Evolutionary conservation across 2,888 invertebrate genomes (phyloP), one percentile per base, ranked within the genome.

Genomic region (Polyploca ridens): DNA sequence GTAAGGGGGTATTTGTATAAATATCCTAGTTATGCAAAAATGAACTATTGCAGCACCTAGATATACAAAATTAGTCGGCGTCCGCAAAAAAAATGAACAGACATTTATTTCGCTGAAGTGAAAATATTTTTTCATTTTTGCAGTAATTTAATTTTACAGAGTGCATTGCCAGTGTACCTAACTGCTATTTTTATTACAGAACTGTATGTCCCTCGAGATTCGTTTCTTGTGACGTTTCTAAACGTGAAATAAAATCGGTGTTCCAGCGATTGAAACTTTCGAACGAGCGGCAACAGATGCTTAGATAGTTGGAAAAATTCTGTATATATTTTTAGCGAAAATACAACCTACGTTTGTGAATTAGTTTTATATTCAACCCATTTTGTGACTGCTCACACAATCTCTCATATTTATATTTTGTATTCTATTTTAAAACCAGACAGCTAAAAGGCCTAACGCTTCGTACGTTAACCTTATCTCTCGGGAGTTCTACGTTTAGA

Each of bases 241-340:
- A 77, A 76, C 71, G 65, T 76, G 71, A 73, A 79, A 78, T 74
- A 69, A 76, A 81, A 78, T 73, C 66, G 67, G 63, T 64, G 64
- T 78, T 73, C 75, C 74, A 72, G 73, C 72, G 69, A 74, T 74
- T 70, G 66, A 69, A 74, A 74, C 66, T 70, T 63, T 73, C 59
- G 63, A 69, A 62, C 71, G 66, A 70, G 54, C 4, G 75, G 75
- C 72, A 72, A 67, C 82, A 81, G 76, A 78, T 79, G 81, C 63
- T 66, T 63, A 74, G 69, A 72, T 69, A 69, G 75, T 78, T 75
- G 46, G 71, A 69, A 77, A 76, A 73, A 71, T 65, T 61, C 19
- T 44, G 5, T 61, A 64, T 57, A 61, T 57, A 61, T 60, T 60
- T 8, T 59, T 4, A 38, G 14, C 16, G n/a, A 38, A 59, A 35